These are phyloP conservation scores for Tetraodon nigroviridis DNA, from an alignment of 2,113 vertebrate species.

Conservation along the genomic window DNA sequence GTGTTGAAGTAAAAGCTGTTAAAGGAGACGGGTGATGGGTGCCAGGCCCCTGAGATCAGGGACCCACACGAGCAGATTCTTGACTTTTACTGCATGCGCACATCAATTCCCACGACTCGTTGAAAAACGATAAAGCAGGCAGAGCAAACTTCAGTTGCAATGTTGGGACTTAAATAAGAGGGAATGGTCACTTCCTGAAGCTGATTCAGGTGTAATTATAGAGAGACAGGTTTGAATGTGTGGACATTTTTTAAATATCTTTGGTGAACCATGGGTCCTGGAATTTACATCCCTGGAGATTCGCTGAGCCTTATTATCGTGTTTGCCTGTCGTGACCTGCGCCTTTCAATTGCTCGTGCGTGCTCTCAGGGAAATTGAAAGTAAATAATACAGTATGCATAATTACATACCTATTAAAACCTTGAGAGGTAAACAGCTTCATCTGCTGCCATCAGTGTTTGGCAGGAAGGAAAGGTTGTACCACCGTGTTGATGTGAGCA, in stretches of 20 bases:
- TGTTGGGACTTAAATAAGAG: too few species aligned
- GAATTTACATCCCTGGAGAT: neutral
- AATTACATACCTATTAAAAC: neutral
- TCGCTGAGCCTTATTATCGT: neutral
- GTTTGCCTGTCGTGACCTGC: neutral
- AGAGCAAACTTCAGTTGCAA: too few species aligned
- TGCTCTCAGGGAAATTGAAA: neutral
- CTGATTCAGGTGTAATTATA: too few species aligned
- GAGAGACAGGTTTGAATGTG: too few species aligned
- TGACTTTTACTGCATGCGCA: neutral
- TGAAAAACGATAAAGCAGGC: too few species aligned
- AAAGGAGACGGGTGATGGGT: constrained; percentile 1
- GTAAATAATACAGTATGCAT: neutral
- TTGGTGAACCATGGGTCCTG: neutral
- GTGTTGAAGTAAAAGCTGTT: constrained; percentile 54
- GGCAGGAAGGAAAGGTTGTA: neutral
- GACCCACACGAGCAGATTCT: constrained; percentile 5
- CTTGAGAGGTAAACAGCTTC: neutral
- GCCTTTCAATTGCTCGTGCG: neutral
- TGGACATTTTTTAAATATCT: neutral
- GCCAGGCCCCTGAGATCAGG: constrained; percentile 6
- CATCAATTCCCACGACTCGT: too few species aligned
- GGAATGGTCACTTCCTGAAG: too few species aligned
- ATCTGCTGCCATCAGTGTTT: neutral
- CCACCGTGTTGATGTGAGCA: too few species aligned